These are phyloP conservation scores for Anthopleura sola DNA, from an alignment of 64 coral and sea anemone genomes.

Conservation along the genomic window DNA sequence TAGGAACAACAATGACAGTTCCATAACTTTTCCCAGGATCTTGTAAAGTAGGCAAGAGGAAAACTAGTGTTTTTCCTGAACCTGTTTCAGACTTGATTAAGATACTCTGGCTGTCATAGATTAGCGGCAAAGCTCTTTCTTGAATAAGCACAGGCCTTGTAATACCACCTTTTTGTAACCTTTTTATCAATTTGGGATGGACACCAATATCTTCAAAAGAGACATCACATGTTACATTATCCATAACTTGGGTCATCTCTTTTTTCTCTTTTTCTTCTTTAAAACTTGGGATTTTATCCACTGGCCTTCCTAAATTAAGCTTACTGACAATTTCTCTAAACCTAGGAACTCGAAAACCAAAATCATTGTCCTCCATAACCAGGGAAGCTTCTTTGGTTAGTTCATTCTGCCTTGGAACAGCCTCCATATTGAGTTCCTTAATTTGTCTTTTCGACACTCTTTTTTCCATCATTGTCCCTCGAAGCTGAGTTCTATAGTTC, in stretches of 20 bases:
- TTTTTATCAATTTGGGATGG: slow-evolving; percentile 76
- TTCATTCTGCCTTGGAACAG: slow-evolving; percentile 39
- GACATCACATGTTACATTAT: background rate
- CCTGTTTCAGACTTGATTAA: slow-evolving; percentile 88
- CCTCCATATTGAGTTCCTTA: slow-evolving; percentile 25
- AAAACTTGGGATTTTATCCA: background rate
- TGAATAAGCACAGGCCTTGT: slow-evolving; percentile 51
- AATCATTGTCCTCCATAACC: slow-evolving; percentile 56
- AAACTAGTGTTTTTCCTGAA: slow-evolving; percentile 83
- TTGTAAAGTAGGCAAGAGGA: slow-evolving; percentile 76
- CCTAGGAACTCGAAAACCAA: slow-evolving; percentile 57
- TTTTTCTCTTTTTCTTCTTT: background rate
- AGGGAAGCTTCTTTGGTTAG: slow-evolving; percentile 17
- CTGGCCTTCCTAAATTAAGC: background rate
- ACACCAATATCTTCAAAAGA: slow-evolving; percentile 66
- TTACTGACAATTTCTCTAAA: slow-evolving; percentile 37
- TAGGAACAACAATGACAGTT: slow-evolving; percentile 82
- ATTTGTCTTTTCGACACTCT: slow-evolving; percentile 1
- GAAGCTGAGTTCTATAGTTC: slow-evolving; percentile 40
- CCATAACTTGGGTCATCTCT: background rate
- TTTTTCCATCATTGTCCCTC: slow-evolving; percentile 30
- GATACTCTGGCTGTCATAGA: slow-evolving; percentile 54
- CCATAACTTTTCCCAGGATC: slow-evolving; percentile 76
- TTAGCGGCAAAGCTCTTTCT: slow-evolving; percentile 55
- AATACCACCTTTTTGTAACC: slow-evolving; percentile 50